These are phyloP conservation scores for Orthonychiurus folsomi DNA, from an alignment of 2,888 invertebrate genomes.

Conservation along the genomic window DNA sequence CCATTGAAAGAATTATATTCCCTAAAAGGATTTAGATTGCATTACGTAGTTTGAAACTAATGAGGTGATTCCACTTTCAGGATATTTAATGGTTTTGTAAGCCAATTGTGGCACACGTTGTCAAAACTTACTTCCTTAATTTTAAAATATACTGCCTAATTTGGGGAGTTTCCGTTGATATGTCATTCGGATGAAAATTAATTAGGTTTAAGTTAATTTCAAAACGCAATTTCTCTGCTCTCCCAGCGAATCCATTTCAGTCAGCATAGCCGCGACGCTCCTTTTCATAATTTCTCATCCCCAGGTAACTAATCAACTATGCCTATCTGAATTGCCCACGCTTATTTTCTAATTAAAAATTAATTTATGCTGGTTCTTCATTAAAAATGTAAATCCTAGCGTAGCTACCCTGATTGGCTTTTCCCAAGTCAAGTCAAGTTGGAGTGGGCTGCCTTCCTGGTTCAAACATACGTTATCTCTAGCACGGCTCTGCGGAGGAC, in stretches of 20 bases:
- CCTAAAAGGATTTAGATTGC: no score
- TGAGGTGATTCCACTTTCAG: no score
- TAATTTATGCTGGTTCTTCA: background rate
- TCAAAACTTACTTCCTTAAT: no score
- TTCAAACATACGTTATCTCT: conserved; percentile 18
- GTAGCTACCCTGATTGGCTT: conserved; percentile 21
- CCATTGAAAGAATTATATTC: no score
- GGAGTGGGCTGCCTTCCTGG: conserved; percentile 17
- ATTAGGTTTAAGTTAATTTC: no score
- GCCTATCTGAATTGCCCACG: background rate
- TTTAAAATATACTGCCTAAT: no score
- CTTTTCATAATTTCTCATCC: conserved; percentile 17
- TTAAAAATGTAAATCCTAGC: no score
- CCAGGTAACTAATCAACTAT: conserved; percentile 14
- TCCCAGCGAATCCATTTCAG: conserved; percentile 10
- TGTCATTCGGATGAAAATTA: no score
- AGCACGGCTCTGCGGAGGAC: conserved; percentile 7
- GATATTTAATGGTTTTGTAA: no score
- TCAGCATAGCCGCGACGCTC: conserved; percentile 12
- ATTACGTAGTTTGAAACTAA: no score
- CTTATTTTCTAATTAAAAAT: background rate
- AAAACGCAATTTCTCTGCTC: background rate
- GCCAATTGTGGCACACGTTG: no score
- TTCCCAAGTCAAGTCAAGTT: conserved; percentile 21
- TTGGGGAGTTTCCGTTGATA: no score